A percentile compares a stretch with the other conserved stretches of the same genome.
These are phyloP conservation scores for Hermaeophaga mercurialis DNA, from an alignment of 2,888 invertebrate species.

Conservation along the genomic window DNA sequence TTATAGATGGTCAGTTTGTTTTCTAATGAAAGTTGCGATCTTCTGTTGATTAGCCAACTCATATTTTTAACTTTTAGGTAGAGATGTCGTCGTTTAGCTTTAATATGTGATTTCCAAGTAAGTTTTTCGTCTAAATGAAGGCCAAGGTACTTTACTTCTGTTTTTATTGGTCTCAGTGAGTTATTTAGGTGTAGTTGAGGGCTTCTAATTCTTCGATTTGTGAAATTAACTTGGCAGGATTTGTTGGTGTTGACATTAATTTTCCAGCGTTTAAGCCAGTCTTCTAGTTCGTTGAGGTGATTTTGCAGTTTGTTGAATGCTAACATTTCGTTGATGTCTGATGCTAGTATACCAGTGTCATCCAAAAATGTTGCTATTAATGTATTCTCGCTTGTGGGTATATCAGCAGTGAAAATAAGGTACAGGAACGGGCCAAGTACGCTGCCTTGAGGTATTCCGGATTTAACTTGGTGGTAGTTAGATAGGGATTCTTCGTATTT, in stretches of 20 bases:
- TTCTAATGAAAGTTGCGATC: constrained; percentile 1
- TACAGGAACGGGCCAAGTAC: constrained; percentile 16
- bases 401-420: neutral
- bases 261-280: constrained; percentile 3
- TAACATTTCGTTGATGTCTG: neutral
- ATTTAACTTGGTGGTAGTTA: constrained; percentile 4
- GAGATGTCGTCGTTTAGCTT: constrained; percentile 1
- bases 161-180: neutral
- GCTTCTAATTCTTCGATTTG: neutral
- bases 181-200: neutral
- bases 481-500: constrained; percentile 1
- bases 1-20: constrained; percentile 9
- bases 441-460: constrained; percentile 15
- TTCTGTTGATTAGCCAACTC: constrained; percentile 2
- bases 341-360: constrained; percentile 7
- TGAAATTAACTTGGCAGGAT: constrained; percentile 3
- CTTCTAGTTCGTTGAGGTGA: neutral
- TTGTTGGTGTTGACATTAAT: constrained; percentile 8
- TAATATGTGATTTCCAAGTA: constrained; percentile 1
- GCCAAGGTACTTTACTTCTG: neutral
- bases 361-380: neutral
- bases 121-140: constrained; percentile 4
- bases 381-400: neutral
- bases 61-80: constrained; percentile 1
- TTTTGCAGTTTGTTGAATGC: neutral